A percentile compares a stretch with the other conserved stretches of the same genome.
Evolutionary conservation across 2,797 vertebrate species (phyloP).

Genomic region (Tauraco hartlaubi): DNA sequence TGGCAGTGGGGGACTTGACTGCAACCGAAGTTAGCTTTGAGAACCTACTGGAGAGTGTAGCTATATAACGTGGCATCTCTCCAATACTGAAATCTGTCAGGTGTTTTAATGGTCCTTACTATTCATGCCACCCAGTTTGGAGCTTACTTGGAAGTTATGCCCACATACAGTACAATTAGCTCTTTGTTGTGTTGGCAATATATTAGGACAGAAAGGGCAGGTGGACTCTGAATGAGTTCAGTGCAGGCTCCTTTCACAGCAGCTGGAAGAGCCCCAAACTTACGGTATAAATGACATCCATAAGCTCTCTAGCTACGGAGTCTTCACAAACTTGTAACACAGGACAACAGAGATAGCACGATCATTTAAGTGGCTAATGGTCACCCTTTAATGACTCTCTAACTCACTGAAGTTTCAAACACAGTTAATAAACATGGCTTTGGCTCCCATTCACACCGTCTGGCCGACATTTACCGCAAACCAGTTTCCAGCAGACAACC

Average conservation of each 20-base stretch:
- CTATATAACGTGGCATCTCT: background rate
- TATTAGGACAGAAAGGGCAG: background rate
- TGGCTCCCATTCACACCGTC: background rate
- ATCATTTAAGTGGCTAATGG: background rate
- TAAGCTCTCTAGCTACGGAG: background rate
- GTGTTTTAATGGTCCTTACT: background rate
- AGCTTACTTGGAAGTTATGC: background rate
- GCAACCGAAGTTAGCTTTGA: background rate
- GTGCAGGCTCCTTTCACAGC: background rate
- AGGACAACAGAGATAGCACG: background rate
- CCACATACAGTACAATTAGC: background rate
- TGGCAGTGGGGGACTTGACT: background rate
- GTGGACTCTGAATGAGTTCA: background rate
- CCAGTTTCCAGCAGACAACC: background rate
- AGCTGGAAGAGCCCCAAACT: background rate
- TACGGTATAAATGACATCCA: background rate
- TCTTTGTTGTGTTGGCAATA: background rate
- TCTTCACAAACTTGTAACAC: background rate
- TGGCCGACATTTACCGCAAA: background rate
- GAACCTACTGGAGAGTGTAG: background rate
- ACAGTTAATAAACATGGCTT: background rate
- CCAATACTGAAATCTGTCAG: background rate
- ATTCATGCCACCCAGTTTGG: background rate
- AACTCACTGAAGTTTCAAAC: background rate
- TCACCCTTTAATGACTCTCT: background rate